Evolutionary conservation across 1,140 invertebrate species (phyloP).

Genomic region (Hyles vespertilio): DNA sequence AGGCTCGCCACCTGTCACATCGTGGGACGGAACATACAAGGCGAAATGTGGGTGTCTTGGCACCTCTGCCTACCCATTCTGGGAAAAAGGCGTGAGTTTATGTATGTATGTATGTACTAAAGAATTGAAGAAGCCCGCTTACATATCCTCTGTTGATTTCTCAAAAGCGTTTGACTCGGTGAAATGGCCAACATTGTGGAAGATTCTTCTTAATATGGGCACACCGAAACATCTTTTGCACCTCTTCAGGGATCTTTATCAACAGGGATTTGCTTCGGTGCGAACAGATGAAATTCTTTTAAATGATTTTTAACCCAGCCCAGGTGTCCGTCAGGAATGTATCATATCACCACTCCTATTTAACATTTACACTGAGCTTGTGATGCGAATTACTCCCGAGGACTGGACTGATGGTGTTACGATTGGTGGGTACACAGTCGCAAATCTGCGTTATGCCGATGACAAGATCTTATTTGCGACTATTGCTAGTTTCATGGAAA

Average conservation of each 20-base stretch:
- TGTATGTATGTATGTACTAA: no score
- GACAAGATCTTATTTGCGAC: no score
- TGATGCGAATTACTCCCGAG: conserved; percentile 18
- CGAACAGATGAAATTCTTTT: conserved; percentile 18
- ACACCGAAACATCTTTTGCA: conserved; percentile 22
- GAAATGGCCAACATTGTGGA: conserved; percentile 10
- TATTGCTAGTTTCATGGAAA: no score
- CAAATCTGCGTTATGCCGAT: no score
- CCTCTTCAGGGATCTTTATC: conserved; percentile 14
- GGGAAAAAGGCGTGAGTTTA: no score
- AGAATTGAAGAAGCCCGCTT: conserved; percentile 18
- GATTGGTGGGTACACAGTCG: conserved; percentile 6
- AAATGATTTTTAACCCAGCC: conserved; percentile 14
- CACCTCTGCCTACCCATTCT: no score
- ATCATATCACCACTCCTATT: conserved; percentile 25
- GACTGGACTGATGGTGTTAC: conserved; percentile 16
- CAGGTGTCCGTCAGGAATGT: conserved; percentile 21
- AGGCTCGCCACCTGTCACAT: no score
- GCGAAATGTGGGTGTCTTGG: no score
- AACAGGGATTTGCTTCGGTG: conserved; percentile 18
- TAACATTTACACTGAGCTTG: conserved; percentile 19
- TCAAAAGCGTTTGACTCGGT: conserved; percentile 12
- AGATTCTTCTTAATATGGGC: conserved; percentile 10
- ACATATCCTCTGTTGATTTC: conserved; percentile 14
- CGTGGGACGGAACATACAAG: no score